Evolutionary conservation across 2,797 vertebrate species (phyloP).

Genomic region (Hippopotamyrus pictus): DNA sequence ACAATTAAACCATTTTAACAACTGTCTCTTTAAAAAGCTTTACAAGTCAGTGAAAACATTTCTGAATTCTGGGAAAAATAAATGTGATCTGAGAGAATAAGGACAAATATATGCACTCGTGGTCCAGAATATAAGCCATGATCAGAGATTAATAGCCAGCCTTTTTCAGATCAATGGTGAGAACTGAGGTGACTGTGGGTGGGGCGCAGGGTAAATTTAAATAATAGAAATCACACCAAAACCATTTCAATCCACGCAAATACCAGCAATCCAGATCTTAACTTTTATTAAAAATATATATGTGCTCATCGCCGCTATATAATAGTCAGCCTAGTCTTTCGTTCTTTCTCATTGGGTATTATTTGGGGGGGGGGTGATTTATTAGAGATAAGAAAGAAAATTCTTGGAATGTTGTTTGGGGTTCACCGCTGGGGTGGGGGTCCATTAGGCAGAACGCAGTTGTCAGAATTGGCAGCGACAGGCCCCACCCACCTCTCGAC

Average conservation of each 20-base stretch:
- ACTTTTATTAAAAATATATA: slow-evolving; percentile 43
- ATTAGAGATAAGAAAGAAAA: slow-evolving; percentile 40
- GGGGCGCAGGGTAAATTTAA: not conserved
- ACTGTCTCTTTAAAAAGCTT: not conserved
- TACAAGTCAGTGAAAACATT: not conserved
- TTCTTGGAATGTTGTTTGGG: slow-evolving; percentile 74
- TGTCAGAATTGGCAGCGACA: slow-evolving; percentile 64
- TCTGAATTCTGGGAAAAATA: not conserved
- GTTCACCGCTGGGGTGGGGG: slow-evolving; percentile 55
- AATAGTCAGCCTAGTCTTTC: slow-evolving; percentile 42
- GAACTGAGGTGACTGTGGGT: not conserved
- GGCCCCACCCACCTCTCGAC: slow-evolving; percentile 59
- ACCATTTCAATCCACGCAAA: slow-evolving; percentile 19
- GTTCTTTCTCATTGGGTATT: slow-evolving; percentile 32
- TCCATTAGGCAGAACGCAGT: slow-evolving; percentile 60
- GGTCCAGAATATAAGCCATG: not conserved
- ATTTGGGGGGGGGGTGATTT: slow-evolving; percentile 52
- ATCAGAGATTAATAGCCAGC: not conserved
- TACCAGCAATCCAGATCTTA: slow-evolving; percentile 36
- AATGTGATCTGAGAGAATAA: not conserved
- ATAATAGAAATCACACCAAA: not conserved
- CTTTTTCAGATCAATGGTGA: not conserved
- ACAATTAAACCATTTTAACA: not conserved
- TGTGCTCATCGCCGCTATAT: slow-evolving; percentile 37
- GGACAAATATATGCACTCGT: not conserved